phyloP scores from a whole-genome alignment of 2,797 vertebrate genomes.

The Neoniphon sammara region DNA sequence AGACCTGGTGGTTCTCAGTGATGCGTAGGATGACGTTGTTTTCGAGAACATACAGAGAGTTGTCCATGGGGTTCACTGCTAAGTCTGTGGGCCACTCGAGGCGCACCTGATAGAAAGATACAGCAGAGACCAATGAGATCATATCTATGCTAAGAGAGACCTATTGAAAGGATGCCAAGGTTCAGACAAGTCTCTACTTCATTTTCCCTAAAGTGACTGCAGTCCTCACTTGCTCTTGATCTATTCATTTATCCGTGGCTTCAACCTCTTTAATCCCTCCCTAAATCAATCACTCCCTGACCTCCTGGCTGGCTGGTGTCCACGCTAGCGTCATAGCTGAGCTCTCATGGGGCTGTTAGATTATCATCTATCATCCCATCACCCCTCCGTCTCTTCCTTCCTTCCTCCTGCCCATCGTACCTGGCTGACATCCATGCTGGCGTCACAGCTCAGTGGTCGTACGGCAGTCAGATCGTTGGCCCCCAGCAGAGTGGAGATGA shows the following conservation, averaged over 20 bases:
- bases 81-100: conserved; percentile 99
- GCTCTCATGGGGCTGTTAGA: conserved; percentile 85
- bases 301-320: conserved; percentile 85
- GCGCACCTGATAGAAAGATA: conserved; percentile 87
- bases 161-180: conserved; percentile 54
- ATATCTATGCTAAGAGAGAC: conserved; percentile 5
- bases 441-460: conserved; percentile 93
- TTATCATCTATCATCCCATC: conserved; percentile 76
- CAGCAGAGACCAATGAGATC: conserved; percentile 29
- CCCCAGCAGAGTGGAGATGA: conserved; percentile 97
- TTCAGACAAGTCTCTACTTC: conserved; percentile 57
- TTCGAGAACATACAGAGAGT: conserved; percentile 97
- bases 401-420: conserved; percentile 73
- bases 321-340: conserved; percentile 90
- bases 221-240: conserved; percentile 54
- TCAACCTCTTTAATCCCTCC: conserved; percentile 61
- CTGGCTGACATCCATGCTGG: conserved; percentile 99
- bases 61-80: conserved; percentile 99
- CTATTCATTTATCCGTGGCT: conserved; percentile 63
- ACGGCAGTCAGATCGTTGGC: conserved; percentile 91
- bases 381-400: conserved; percentile 28
- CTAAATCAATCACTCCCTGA: conserved; percentile 70
- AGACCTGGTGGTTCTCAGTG: conserved; percentile 97
- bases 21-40: conserved; percentile 99
- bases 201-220: conserved; percentile 66